phyloP scores from a whole-genome alignment of 2,113 vertebrate genomes.

The Peromyscus maniculatus region DNA sequence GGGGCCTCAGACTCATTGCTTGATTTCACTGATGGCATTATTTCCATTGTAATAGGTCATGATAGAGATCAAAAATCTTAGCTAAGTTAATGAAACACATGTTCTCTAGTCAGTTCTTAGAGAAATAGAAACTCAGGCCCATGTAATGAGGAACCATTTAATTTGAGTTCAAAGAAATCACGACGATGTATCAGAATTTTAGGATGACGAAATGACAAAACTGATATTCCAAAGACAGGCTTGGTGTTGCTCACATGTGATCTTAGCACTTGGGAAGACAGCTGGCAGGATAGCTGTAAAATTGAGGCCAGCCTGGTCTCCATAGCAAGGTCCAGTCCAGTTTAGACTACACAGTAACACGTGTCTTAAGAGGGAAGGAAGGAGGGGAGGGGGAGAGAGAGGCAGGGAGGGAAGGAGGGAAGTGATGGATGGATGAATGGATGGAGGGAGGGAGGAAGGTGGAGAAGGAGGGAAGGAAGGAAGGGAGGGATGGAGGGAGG shows the following conservation, averaged over 20 bases:
- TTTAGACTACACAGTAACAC: not conserved
- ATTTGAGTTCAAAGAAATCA: constrained; percentile 29
- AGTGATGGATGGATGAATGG: no score
- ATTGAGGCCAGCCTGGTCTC: no score
- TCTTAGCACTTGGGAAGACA: not conserved
- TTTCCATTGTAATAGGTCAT: constrained; percentile 28
- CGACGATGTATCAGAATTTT: constrained; percentile 31
- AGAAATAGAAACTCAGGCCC: not conserved
- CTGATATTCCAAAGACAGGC: not conserved
- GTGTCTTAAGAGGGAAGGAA: not conserved
- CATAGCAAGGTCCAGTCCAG: not conserved
- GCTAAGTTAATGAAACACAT: constrained; percentile 11
- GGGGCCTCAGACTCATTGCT: not conserved
- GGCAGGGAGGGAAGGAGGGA: no score
- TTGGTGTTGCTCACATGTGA: not conserved
- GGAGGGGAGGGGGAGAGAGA: no score
- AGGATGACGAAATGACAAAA: not conserved
- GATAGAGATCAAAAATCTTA: constrained; percentile 38
- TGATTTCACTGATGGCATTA: not conserved
- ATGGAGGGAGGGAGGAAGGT: no score
- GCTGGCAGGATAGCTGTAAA: no score
- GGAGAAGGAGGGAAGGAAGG: no score
- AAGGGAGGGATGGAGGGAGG: no score
- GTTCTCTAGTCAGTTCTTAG: not conserved
- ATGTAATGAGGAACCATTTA: constrained; percentile 14